These are phyloP conservation scores for Xanthorhoe designata DNA, from an alignment of 2,888 invertebrate genomes.

Conservation along the genomic window DNA sequence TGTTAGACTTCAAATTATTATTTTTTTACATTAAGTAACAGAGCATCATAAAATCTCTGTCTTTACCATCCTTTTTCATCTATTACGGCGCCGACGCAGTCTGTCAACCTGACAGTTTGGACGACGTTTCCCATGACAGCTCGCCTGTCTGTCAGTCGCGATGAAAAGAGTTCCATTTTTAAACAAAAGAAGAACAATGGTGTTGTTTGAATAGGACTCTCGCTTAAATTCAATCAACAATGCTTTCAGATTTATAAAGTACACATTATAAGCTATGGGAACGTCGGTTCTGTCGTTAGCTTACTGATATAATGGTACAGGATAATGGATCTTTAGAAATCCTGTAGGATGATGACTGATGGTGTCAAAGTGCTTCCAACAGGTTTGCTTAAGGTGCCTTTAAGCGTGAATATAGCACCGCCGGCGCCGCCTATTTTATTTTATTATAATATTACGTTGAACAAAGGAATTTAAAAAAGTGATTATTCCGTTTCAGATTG, in stretches of 20 bases:
- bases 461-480: too few species aligned
- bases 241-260: slow-evolving; percentile 58
- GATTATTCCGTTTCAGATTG: too few species aligned
- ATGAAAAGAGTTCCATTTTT: slow-evolving; percentile 70
- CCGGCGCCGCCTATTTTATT: too few species aligned
- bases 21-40: neutral
- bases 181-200: slow-evolving; percentile 71
- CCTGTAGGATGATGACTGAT: slow-evolving; percentile 40
- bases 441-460: too few species aligned
- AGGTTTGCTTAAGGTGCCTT: neutral
- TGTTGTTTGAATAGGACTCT: slow-evolving; percentile 71
- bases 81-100: slow-evolving; percentile 30
- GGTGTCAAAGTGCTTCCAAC: slow-evolving; percentile 2
- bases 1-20: too few species aligned
- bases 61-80: neutral
- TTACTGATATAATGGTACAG: slow-evolving; percentile 33
- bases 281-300: slow-evolving; percentile 32
- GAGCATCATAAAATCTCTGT: neutral
- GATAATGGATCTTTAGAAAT: slow-evolving; percentile 40
- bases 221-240: slow-evolving; percentile 74
- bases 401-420: too few species aligned
- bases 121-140: slow-evolving; percentile 62
- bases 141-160: slow-evolving; percentile 41
- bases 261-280: slow-evolving; percentile 41
- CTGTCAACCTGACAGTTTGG: slow-evolving; percentile 58